Base-by-base conservation (phyloP, 1,140 invertebrate genomes). In the Spodoptera litura region DNA sequence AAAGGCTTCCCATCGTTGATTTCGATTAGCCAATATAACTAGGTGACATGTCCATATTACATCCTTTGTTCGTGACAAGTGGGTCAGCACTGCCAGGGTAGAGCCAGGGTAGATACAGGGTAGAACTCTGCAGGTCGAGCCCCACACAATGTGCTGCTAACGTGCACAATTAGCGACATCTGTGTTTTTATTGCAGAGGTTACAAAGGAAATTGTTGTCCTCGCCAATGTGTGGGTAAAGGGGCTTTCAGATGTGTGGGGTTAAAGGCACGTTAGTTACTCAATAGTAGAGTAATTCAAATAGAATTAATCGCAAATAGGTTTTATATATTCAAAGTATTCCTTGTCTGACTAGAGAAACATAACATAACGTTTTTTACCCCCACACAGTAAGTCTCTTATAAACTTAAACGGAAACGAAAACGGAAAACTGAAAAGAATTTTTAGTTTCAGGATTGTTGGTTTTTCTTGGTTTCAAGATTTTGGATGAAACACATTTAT, bases 121-220 rank as follows among this genome's bases (percentile, higher is more conserved):
- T 8, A 44, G 9, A 8, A 10, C 35, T 11, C 13, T 5, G 61
- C 61, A 11, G 6, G 9, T 61, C 9, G 15, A 8, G 3, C n/a
- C 2, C 9, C 11, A 27, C 44, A 75, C 59, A 75, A 71, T 62
- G 58, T 73, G 56, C 13, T n/a, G 12, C 52, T 58, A 72, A 72
- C 70, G 70, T 56, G 10, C 70, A 58, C 58, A 75, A 64, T 75
- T 75, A 75, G 59, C 51, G 58, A 61, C 73, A 75, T 75, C 73
- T 75, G 73, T 75, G 73, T 75, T 75, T 62, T 62, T 64, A 75
- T 62, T 75, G 58, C n/a, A 59, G 59, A 49, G n/a, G 15, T 51
- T 53, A 51, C 58, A 53, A 49, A 74, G 56, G 72, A 68, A 52
- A 68, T 68, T 68, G 64, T 68, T 68, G 64, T 44, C 55, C 38